Percentiles rank a stretch among this genome's conserved stretches.
phyloP scores from a whole-genome alignment of 2,113 vertebrate genomes.

The Columba janthina region DNA sequence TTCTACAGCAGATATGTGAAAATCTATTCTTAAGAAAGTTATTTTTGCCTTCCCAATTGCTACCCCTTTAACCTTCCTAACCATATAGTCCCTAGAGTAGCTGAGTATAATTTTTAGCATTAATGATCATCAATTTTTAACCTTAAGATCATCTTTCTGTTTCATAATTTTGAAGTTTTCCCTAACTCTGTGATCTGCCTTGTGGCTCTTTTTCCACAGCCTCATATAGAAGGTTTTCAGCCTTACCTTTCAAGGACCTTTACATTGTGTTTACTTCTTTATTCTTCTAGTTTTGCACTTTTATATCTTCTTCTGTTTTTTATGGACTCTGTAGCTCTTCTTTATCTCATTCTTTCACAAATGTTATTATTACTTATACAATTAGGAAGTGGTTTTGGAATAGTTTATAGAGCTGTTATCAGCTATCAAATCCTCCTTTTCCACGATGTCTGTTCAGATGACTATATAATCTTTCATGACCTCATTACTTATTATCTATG shows the following conservation, averaged over 20 bases:
- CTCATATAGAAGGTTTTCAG: neutral
- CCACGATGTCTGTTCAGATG: neutral
- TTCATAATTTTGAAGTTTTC: neutral
- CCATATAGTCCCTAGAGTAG: neutral
- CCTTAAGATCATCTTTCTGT: neutral
- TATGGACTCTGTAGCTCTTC: neutral
- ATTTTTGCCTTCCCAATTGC: neutral
- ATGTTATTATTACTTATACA: neutral
- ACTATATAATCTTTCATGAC: neutral
- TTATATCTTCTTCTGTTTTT: neutral
- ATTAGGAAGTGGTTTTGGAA: neutral
- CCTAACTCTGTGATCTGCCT: neutral
- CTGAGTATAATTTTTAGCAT: neutral
- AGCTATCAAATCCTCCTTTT: neutral
- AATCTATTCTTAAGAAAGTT: neutral
- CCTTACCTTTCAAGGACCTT: neutral
- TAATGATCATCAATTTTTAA: neutral
- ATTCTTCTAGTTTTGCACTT: neutral
- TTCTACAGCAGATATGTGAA: neutral
- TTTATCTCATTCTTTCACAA: neutral
- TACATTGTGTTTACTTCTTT: neutral
- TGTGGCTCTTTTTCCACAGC: neutral
- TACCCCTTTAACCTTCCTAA: neutral
- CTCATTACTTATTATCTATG: neutral
- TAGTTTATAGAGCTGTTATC: neutral